These are phyloP conservation scores for Cottus gobio DNA, from an alignment of 2,113 vertebrate genomes.

Conservation along the genomic window DNA sequence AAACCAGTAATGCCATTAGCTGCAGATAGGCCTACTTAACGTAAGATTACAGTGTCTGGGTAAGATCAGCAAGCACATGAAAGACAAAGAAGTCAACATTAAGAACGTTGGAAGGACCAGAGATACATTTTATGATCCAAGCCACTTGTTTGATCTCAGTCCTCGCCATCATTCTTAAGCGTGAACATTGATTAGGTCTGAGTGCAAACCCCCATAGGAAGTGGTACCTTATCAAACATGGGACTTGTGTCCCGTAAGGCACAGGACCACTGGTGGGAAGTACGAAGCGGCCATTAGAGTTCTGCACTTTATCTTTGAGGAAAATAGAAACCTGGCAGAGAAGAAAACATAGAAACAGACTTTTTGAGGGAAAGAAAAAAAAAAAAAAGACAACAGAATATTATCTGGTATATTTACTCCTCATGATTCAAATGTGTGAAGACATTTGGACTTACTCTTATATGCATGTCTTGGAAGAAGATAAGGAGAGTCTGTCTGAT, in stretches of 20 bases:
- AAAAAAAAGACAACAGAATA: neutral
- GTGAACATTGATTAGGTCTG: neutral
- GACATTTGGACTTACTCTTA: slow-evolving; percentile 86
- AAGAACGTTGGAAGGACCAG: neutral
- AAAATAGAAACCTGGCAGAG: slow-evolving; percentile 94
- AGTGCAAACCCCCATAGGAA: neutral
- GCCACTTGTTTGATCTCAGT: neutral
- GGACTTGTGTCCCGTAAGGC: slow-evolving; percentile 91
- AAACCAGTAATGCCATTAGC: slow-evolving; percentile 74
- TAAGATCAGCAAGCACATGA: slow-evolving; percentile 9
- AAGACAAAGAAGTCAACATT: slow-evolving; percentile 16
- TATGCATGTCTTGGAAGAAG: slow-evolving; percentile 99
- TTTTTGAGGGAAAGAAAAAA: neutral
- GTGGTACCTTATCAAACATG: slow-evolving; percentile 92
- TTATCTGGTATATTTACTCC: neutral
- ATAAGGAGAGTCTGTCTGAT: slow-evolving; percentile 95
- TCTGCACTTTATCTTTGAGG: slow-evolving; percentile 97
- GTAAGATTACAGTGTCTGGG: slow-evolving; percentile 17
- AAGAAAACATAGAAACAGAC: neutral
- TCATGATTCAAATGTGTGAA: neutral
- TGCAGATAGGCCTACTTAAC: slow-evolving; percentile 37
- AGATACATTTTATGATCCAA: neutral
- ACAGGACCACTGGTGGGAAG: slow-evolving; percentile 92
- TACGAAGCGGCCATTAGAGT: slow-evolving; percentile 95
- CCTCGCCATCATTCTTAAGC: neutral